phyloP scores from a whole-genome alignment of 2,888 invertebrate species.

The Masnerella sp. region DNA sequence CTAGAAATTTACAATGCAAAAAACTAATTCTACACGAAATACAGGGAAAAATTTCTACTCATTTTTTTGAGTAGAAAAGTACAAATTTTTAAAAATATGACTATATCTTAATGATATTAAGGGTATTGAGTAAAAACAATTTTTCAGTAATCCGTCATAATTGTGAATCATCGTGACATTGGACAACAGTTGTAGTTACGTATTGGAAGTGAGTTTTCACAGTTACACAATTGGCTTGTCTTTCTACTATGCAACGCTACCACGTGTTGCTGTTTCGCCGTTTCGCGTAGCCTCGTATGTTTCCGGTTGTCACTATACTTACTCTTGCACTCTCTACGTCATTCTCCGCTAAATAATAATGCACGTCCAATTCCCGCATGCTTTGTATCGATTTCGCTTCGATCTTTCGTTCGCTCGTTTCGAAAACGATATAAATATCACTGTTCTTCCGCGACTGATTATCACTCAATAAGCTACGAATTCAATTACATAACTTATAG shows the following conservation, averaged over 20 bases:
- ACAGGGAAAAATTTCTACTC: too few relatives aligned
- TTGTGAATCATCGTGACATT: conserved; percentile 55
- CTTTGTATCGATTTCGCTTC: conserved; percentile 2
- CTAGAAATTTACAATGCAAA: too few relatives aligned
- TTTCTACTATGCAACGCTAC: conserved; percentile 37
- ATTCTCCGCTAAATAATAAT: conserved; percentile 6
- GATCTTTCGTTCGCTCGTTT: too few relatives aligned
- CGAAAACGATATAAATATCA: too few relatives aligned
- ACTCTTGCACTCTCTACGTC: conserved; percentile 13
- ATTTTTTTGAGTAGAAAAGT: background rate
- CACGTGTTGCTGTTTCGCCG: conserved; percentile 57
- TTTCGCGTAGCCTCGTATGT: conserved; percentile 48
- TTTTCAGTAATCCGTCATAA: conserved; percentile 17
- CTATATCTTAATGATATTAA: background rate
- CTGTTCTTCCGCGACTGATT: too few relatives aligned
- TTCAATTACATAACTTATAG: too few relatives aligned
- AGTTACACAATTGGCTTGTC: conserved; percentile 53
- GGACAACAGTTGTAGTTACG: conserved; percentile 34
- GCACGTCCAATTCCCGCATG: background rate
- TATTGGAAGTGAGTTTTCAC: conserved; percentile 49
- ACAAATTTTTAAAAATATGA: background rate
- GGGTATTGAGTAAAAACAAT: background rate
- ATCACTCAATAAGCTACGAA: too few relatives aligned
- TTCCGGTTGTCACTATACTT: conserved; percentile 46
- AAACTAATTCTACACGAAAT: too few relatives aligned